These are phyloP conservation scores for Cerceris rybyensis DNA, from an alignment of 2,888 invertebrate species.

Conservation along the genomic window DNA sequence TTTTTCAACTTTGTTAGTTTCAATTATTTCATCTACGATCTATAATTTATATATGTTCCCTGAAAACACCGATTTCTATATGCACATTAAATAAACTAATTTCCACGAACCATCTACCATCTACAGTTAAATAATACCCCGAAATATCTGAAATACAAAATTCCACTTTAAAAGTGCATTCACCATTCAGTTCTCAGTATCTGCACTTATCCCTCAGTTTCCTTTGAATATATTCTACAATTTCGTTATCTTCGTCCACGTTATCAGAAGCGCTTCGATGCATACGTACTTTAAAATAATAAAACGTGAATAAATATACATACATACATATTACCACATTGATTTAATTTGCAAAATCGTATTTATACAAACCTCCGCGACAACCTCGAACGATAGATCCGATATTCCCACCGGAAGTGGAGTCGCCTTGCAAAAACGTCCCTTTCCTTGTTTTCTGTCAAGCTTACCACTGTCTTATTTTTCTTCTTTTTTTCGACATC, in stretches of 20 bases:
- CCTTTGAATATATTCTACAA: conserved; percentile 5
- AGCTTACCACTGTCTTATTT: background rate
- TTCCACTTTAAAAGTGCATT: too few relatives aligned
- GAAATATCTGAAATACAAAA: too few relatives aligned
- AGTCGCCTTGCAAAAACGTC: background rate
- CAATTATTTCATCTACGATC: too few relatives aligned
- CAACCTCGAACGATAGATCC: background rate
- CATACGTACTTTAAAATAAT: conserved; percentile 10
- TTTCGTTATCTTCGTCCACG: conserved; percentile 12
- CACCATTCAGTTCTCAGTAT: too few relatives aligned
- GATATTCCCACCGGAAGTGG: background rate
- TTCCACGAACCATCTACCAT: too few relatives aligned
- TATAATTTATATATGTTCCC: too few relatives aligned
- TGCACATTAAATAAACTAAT: too few relatives aligned
- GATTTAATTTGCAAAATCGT: conserved; percentile 9
- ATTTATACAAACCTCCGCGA: background rate
- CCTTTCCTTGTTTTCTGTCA: background rate
- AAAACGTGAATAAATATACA: conserved; percentile 9
- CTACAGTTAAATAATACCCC: too few relatives aligned
- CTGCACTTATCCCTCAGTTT: background rate
- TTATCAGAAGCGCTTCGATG: conserved; percentile 14
- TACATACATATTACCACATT: background rate
- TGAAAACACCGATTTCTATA: too few relatives aligned
- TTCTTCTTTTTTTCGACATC: background rate
- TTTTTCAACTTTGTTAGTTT: too few relatives aligned